Percentiles rank a stretch among this genome's conserved stretches.
Conservation (phyloP, 1,140 invertebrate species). For the Procambarus virginalis region DNA sequence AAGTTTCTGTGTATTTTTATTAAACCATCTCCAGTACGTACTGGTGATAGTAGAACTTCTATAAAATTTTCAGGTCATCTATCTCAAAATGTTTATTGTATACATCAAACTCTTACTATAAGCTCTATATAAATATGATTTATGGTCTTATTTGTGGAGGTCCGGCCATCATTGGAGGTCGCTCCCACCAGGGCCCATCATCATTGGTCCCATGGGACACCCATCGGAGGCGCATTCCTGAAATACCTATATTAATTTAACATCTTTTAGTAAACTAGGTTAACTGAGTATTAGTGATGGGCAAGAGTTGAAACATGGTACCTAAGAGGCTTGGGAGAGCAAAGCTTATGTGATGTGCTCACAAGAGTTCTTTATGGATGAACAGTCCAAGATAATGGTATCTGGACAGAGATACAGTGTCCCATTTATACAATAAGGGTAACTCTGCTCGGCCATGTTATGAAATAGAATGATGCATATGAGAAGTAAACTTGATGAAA, state of each 20-base stretch:
- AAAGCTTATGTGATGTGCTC: no score
- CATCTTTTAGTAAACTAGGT: no score
- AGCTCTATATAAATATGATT: background rate
- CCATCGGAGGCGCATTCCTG: conserved; percentile 70
- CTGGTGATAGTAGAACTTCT: conserved; percentile 21
- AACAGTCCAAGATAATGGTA: no score
- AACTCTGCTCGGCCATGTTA: no score
- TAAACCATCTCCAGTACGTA: background rate
- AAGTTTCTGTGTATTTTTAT: background rate
- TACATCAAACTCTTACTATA: background rate
- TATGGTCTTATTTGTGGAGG: conserved; percentile 64
- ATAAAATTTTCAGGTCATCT: background rate
- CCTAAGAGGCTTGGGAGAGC: no score
- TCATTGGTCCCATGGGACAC: conserved; percentile 74
- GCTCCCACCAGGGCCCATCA: conserved; percentile 73
- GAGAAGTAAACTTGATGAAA: no score
- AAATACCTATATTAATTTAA: background rate
- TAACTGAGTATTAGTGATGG: no score
- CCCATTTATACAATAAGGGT: no score
- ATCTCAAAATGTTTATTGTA: background rate
- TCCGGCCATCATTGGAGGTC: conserved; percentile 73
- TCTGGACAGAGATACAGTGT: no score
- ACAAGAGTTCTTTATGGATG: no score
- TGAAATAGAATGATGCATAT: no score
- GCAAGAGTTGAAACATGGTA: no score